Evolutionary conservation across 2,888 invertebrate genomes (phyloP).

Genomic region (Patella depressa): DNA sequence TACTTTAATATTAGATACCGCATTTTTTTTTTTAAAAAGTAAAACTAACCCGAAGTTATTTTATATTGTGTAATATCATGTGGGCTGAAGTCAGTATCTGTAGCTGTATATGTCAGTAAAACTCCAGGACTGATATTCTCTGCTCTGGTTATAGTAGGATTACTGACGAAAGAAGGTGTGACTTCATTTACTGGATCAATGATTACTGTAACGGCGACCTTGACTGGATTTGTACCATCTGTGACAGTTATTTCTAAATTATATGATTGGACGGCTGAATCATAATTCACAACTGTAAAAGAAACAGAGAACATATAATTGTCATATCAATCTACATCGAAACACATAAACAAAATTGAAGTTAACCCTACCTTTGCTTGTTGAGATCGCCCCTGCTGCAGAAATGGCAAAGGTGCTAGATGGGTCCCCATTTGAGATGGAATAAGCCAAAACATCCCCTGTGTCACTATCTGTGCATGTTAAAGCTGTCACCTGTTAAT

Average conservation of each 20-base stretch:
- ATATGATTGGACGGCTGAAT: constrained; percentile 46
- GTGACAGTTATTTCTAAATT: constrained; percentile 42
- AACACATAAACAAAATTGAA: neutral
- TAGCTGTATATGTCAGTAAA: constrained; percentile 39
- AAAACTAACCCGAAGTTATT: constrained; percentile 40
- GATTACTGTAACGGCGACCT: constrained; percentile 40
- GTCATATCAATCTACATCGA: too few relatives aligned
- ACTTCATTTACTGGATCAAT: constrained; percentile 56
- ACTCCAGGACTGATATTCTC: constrained; percentile 39
- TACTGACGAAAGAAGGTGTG: constrained; percentile 45
- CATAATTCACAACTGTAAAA: constrained; percentile 51
- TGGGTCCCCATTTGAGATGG: constrained; percentile 40
- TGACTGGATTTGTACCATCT: constrained; percentile 41
- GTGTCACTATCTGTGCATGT: constrained; percentile 47
- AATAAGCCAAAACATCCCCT: constrained; percentile 40
- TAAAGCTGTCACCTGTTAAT: constrained; percentile 38
- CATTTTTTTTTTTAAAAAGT: too few relatives aligned
- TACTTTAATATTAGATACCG: too few relatives aligned
- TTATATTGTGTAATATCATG: constrained; percentile 41
- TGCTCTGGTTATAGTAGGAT: constrained; percentile 28
- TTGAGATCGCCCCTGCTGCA: constrained; percentile 38
- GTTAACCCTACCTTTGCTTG: constrained; percentile 26
- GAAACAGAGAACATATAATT: too few relatives aligned
- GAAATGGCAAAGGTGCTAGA: constrained; percentile 34
- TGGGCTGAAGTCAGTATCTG: constrained; percentile 44